Percentiles rank a stretch among this genome's conserved stretches.
Evolutionary conservation across 2,888 invertebrate species (phyloP).

Genomic region (Phlogophora meticulosa): DNA sequence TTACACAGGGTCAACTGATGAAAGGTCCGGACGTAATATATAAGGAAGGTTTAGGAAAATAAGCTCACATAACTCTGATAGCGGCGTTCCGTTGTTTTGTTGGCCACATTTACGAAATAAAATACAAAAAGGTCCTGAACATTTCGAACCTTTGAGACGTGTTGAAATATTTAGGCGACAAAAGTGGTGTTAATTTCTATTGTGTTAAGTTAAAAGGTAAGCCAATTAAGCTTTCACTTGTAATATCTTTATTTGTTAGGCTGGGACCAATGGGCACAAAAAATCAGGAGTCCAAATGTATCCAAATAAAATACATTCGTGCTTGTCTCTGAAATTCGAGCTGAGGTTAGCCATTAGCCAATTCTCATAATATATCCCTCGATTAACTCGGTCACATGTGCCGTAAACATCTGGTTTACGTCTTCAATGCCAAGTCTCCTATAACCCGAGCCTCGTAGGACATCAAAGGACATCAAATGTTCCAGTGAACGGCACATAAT

Average conservation of each 20-base stretch:
- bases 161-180: not conserved
- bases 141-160: not conserved
- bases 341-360: conserved; percentile 3
- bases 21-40: conserved; percentile 41
- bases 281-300: not conserved
- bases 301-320: not conserved
- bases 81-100: conserved; percentile 10
- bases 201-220: not conserved
- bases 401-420: conserved; percentile 44
- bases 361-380: conserved; percentile 2
- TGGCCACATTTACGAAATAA: conserved; percentile 25
- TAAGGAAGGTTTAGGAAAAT: conserved; percentile 36
- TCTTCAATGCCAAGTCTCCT: conserved; percentile 45
- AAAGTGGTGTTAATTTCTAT: not conserved
- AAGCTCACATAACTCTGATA: conserved; percentile 40
- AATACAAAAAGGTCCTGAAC: conserved; percentile 19
- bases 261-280: not conserved
- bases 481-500: conserved; percentile 50
- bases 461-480: conserved; percentile 57
- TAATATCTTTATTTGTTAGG: not conserved
- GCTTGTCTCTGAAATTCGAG: conserved; percentile 9
- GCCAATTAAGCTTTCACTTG: not conserved
- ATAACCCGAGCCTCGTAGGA: conserved; percentile 43
- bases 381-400: conserved; percentile 27
- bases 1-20: conserved; percentile 25